These are phyloP conservation scores for Erpornis zantholeuca DNA, from an alignment of 2,113 vertebrate genomes.

Conservation along the genomic window DNA sequence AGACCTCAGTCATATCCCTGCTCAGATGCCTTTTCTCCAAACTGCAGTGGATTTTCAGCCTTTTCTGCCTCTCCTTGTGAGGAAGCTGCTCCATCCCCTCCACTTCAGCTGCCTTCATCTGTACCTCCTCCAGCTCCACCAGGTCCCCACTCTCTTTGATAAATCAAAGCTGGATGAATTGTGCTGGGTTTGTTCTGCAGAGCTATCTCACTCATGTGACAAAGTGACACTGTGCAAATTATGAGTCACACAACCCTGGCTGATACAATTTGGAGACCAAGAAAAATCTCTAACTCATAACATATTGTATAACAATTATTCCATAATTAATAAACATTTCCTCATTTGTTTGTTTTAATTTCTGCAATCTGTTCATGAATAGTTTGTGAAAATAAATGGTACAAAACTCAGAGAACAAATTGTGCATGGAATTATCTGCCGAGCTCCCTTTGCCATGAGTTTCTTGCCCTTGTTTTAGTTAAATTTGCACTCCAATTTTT, in stretches of 20 bases:
- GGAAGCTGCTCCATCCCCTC: neutral
- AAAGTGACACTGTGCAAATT: neutral
- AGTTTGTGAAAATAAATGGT: neutral
- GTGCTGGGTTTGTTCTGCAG: neutral
- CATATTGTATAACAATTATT: neutral
- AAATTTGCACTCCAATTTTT: neutral
- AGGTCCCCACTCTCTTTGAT: neutral
- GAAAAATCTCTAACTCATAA: neutral
- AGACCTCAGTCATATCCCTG: neutral
- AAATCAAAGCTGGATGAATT: neutral
- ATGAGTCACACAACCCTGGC: neutral
- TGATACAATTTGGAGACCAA: neutral
- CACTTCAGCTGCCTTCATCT: neutral
- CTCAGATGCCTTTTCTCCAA: neutral
- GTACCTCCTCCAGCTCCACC: neutral
- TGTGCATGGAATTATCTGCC: neutral
- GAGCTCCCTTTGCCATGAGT: neutral
- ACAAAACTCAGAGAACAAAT: neutral
- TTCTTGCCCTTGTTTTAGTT: neutral
- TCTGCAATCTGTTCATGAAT: neutral
- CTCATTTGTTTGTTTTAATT: neutral
- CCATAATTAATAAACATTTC: neutral
- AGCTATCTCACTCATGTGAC: neutral
- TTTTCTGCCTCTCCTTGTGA: neutral
- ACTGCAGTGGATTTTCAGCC: neutral